Evolutionary conservation across 1,140 invertebrate species (phyloP), one percentile per base, ranked within the genome.

Genomic region (Drosophila tsacasi): DNA sequence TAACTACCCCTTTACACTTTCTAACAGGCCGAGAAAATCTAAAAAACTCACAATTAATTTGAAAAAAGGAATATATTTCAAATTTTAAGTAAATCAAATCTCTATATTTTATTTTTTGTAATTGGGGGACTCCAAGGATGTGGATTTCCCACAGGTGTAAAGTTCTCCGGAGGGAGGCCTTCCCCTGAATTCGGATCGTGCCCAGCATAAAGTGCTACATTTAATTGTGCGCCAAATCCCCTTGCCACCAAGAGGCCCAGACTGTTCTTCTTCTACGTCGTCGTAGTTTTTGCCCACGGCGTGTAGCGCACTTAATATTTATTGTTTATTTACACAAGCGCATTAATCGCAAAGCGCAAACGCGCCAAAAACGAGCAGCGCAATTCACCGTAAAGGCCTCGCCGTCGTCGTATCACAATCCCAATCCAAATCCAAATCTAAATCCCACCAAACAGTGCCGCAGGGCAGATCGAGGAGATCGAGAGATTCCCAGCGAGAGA

Each of bases 271-370:
- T 65, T 46, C 76, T 69, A 76, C 76, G 52, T 65, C 59, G 64
- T 49, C 67, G 81, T 57, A 57, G 54, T 57, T 55, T 71, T 54
- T 74, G 58, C 42, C 76, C 65, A 63, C 71, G 84, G 81, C 81
- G 60, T 90, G 81, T 79, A 84, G 81, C 81, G 72, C 79, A 90
- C 81, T 89, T 90, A 85, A 90, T 85, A 90, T 90, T 90, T 90
- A 85, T 85, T 90, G 85, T 90, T 90, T 90, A 90, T 90, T 90
- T 90, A 90, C 85, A 90, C 86, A 82, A 90, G 85, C 85, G 81
- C 71, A 85, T 90, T 90, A 90, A 90, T 82, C 81, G 85, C 78
- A 81, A 90, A 85, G 78, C 75, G 81, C 85, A 90, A 90, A 90
- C 81, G 81, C 84, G 83, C 79, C 76, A 87, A 87, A 86, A 83